phyloP scores from a whole-genome alignment of 35 echinoderm and acorn worm species.

The Lytechinus pictus region DNA sequence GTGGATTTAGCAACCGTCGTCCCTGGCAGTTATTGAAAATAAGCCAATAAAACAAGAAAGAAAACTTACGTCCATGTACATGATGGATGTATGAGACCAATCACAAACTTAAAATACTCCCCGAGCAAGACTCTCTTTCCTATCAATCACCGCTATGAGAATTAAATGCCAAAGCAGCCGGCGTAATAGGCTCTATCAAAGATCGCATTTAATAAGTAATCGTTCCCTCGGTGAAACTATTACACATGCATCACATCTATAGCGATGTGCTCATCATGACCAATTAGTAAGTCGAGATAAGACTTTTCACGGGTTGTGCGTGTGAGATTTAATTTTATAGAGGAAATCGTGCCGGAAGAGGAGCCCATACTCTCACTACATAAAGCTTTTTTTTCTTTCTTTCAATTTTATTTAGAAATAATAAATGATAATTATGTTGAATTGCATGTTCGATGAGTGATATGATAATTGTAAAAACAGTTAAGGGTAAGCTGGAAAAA shows the following conservation, averaged over 20 bases:
- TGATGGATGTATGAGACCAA: neutral
- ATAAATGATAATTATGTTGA: too few species aligned
- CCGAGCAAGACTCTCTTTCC: neutral
- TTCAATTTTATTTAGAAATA: too few species aligned
- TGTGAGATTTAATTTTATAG: neutral
- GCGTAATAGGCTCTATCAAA: neutral
- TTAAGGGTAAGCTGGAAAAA: too few species aligned
- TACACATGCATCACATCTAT: neutral
- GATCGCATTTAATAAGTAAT: neutral
- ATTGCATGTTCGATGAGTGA: too few species aligned
- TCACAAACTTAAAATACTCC: neutral
- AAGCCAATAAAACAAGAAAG: neutral
- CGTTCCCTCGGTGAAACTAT: neutral
- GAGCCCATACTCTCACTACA: neutral
- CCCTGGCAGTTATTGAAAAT: neutral
- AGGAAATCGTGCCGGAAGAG: neutral
- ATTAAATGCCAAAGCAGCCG: neutral
- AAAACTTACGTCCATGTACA: neutral
- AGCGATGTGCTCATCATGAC: neutral
- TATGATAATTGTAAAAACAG: too few species aligned
- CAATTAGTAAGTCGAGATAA: neutral
- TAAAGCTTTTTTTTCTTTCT: too few species aligned
- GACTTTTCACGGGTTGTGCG: constrained; percentile 16
- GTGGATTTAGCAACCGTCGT: neutral
- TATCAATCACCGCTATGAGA: neutral